Evolutionary conservation across 2,113 vertebrate species (phyloP), one percentile per base, ranked within the genome.

Genomic region (Panthera tigris): DNA sequence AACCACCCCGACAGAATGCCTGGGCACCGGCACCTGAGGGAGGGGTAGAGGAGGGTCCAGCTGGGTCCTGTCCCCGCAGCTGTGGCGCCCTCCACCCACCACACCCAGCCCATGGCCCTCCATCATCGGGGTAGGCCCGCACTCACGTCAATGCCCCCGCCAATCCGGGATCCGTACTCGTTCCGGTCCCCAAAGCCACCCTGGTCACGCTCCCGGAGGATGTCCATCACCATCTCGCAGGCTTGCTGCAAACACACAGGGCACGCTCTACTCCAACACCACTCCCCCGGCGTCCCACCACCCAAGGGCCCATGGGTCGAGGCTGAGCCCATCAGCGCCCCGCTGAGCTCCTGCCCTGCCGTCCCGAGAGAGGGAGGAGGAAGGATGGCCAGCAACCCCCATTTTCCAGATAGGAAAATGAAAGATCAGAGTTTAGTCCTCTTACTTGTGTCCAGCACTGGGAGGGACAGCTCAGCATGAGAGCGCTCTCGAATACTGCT

Each of bases 141-240:
- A 6, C 98, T 98, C n/a, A 99, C 99, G 3, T 98, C 98, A 0
- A 98, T 98, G 66, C 98, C 94, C 4, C 99, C 99, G 0, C 99
- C 99, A 96, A 99, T 99, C 48, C 99, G 98, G 16, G 99, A 99
- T 74, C 99, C 99, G 2, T 99, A 99, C 68, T 99, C 99, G 0
- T 98, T 99, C 91, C 99, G 95, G 31, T 99, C 99, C 94, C 99
- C 99, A 66, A 99, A 99, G 48, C 99, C 99, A 0, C 98, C 98
- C n/a, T 99, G 99, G 97, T 99, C 99, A 31, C 99, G 97, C 27
- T 99, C 99, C 45, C 99, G 98, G 15, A 99, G 98, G 61, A 99
- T 99, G 96, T 99, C 99, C 98, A 99, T 99, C 69, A 99, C 99
- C 99, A 99, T 99, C 94, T 99, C 99, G 15, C 99, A 99, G 11